These are phyloP conservation scores for Synanthedon myopaeformis DNA, from an alignment of 2,888 invertebrate genomes.

Conservation along the genomic window DNA sequence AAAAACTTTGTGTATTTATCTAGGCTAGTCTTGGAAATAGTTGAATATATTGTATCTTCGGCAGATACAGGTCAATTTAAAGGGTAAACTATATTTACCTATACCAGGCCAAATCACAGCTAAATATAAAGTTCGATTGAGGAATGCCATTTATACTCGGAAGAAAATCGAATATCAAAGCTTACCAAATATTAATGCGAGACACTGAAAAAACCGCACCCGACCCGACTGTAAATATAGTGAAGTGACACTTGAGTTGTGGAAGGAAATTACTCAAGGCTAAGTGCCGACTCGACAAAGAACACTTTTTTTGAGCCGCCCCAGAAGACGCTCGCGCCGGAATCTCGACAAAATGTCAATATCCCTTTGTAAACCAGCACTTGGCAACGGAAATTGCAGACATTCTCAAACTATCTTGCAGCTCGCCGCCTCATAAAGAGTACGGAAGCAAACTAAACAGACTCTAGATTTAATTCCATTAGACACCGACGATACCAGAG, in stretches of 20 bases:
- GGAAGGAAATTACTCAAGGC: slow-evolving; percentile 42
- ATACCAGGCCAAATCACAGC: too few relatives aligned
- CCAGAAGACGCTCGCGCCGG: slow-evolving; percentile 11
- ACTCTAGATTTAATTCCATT: slow-evolving; percentile 37
- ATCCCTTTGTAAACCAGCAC: slow-evolving; percentile 14
- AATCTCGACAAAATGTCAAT: slow-evolving; percentile 24
- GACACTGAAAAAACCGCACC: slow-evolving; percentile 11
- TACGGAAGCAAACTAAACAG: slow-evolving; percentile 16
- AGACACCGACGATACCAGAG: slow-evolving; percentile 22
- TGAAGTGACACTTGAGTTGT: slow-evolving; percentile 30
- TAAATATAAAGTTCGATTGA: too few relatives aligned
- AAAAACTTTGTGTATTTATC: too few relatives aligned
- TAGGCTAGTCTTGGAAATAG: too few relatives aligned
- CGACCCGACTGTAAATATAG: slow-evolving; percentile 17
- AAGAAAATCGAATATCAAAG: not conserved
- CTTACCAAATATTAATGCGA: not conserved
- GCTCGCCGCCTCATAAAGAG: slow-evolving; percentile 7
- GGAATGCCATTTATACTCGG: too few relatives aligned
- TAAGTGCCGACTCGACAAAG: slow-evolving; percentile 25
- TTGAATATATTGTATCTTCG: too few relatives aligned
- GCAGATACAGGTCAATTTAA: too few relatives aligned
- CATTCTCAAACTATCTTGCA: slow-evolving; percentile 8
- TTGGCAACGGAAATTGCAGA: slow-evolving; percentile 12
- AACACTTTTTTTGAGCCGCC: slow-evolving; percentile 20
- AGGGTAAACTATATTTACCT: too few relatives aligned